Percentiles rank a stretch among this genome's conserved stretches.
Conservation (phyloP, 2,113 vertebrate species). For the Ancistrus triradiatus region DNA sequence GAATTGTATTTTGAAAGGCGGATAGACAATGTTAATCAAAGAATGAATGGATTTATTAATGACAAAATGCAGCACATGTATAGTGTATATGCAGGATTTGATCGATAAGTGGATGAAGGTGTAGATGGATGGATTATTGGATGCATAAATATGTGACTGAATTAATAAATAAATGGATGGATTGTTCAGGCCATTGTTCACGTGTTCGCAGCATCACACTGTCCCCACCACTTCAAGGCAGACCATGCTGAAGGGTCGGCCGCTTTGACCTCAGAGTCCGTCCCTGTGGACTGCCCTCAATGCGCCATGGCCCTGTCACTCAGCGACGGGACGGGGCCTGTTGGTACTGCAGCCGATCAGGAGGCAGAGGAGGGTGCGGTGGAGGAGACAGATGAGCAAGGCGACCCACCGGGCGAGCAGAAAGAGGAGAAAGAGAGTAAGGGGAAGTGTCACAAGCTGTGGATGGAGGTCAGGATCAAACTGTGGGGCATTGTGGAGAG, state of each 20-base stretch:
- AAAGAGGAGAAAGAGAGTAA: conserved; percentile 40
- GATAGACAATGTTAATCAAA: too few relatives aligned
- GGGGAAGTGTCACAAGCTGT: conserved; percentile 30
- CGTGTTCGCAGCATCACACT: conserved; percentile 60
- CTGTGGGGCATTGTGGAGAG: conserved; percentile 92
- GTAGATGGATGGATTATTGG: neutral
- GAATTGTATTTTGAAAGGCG: too few relatives aligned
- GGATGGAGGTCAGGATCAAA: conserved; percentile 72
- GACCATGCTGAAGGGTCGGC: conserved; percentile 67
- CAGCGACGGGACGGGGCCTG: conserved; percentile 50
- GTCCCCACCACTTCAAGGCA: conserved; percentile 69
- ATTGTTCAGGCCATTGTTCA: neutral
- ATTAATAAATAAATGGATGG: neutral
- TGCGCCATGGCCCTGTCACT: conserved; percentile 58
- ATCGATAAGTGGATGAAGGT: neutral
- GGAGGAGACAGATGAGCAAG: conserved; percentile 55
- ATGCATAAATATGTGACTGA: neutral
- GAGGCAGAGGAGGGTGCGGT: conserved; percentile 52
- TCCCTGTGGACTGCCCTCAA: conserved; percentile 69
- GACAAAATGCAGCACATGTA: too few relatives aligned
- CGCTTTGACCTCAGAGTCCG: conserved; percentile 64
- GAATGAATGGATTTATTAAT: neutral
- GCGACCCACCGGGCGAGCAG: neutral
- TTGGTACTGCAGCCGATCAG: conserved; percentile 27
- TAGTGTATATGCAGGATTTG: neutral